A percentile compares a stretch with the other conserved stretches of the same genome.
These are phyloP conservation scores for Chauna torquata DNA, from an alignment of 2,113 vertebrate species.

Conservation along the genomic window DNA sequence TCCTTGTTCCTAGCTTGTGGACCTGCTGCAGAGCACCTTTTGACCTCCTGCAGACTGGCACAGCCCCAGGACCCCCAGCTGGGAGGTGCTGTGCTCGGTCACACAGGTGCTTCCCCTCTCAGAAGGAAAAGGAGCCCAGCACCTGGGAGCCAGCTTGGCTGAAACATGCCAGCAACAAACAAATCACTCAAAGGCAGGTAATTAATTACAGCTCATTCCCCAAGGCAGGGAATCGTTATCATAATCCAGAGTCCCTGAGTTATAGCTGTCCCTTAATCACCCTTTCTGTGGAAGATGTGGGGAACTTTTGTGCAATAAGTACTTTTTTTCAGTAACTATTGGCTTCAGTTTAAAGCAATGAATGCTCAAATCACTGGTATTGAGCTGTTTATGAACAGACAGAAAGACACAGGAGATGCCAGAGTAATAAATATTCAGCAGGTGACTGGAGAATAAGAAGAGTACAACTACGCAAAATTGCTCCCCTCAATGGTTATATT, in stretches of 20 bases:
- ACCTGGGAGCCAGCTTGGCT: not conserved
- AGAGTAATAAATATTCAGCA: constrained; percentile 25
- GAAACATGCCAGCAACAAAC: not conserved
- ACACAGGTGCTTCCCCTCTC: not conserved
- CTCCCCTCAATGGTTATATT: not conserved
- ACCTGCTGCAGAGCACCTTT: not conserved
- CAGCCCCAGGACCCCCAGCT: not conserved
- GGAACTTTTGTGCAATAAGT: not conserved
- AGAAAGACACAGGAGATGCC: not conserved
- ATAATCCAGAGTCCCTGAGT: not conserved
- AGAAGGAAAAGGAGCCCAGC: not conserved
- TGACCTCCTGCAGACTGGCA: not conserved
- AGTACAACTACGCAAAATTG: not conserved
- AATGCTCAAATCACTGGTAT: not conserved
- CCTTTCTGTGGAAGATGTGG: not conserved
- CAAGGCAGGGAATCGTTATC: not conserved
- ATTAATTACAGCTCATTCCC: not conserved
- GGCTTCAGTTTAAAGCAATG: not conserved
- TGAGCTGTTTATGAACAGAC: constrained; percentile 10
- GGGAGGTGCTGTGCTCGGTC: not conserved
- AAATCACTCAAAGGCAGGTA: not conserved
- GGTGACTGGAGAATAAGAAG: not conserved
- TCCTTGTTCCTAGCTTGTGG: not conserved
- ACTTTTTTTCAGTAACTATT: constrained; percentile 1
- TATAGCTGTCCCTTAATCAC: not conserved